Evolutionary conservation across 35 echinoderm and acorn worm species (phyloP).

Genomic region (Diadema setosum): DNA sequence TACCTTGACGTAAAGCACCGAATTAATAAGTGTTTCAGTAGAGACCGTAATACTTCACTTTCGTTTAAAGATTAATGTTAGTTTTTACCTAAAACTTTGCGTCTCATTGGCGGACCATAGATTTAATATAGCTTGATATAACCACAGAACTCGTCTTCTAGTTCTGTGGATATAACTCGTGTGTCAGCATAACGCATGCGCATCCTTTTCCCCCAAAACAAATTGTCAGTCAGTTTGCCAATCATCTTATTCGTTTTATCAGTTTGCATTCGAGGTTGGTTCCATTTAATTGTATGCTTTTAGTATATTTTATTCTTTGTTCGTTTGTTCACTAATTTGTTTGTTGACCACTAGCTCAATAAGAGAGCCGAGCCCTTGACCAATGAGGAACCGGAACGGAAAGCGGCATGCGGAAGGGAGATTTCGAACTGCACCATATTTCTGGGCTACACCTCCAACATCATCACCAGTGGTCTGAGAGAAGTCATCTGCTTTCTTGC

Average conservation of each 20-base stretch:
- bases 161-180: too few relatives aligned
- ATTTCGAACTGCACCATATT: slow-evolving; percentile 96
- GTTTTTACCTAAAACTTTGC: too few relatives aligned
- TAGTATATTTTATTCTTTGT: neutral
- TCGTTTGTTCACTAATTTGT: neutral
- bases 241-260: neutral
- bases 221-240: neutral
- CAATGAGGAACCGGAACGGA: slow-evolving; percentile 54
- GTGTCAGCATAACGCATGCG: neutral
- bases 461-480: slow-evolving; percentile 86
- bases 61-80: too few relatives aligned
- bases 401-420: slow-evolving; percentile 38
- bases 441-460: slow-evolving; percentile 85
- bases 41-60: too few relatives aligned
- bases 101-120: too few relatives aligned
- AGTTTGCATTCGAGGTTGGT: neutral
- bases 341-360: slow-evolving; percentile 41
- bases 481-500: slow-evolving; percentile 76
- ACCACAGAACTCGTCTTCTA: too few relatives aligned
- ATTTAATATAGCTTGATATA: too few relatives aligned
- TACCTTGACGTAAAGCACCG: too few relatives aligned
- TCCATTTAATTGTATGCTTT: neutral
- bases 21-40: too few relatives aligned
- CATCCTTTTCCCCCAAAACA: neutral
- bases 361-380: slow-evolving; percentile 72